Evolutionary conservation across 2,113 vertebrate genomes (phyloP), one percentile per base, ranked within the genome.

Genomic region (Corythornis madagascariensis): DNA sequence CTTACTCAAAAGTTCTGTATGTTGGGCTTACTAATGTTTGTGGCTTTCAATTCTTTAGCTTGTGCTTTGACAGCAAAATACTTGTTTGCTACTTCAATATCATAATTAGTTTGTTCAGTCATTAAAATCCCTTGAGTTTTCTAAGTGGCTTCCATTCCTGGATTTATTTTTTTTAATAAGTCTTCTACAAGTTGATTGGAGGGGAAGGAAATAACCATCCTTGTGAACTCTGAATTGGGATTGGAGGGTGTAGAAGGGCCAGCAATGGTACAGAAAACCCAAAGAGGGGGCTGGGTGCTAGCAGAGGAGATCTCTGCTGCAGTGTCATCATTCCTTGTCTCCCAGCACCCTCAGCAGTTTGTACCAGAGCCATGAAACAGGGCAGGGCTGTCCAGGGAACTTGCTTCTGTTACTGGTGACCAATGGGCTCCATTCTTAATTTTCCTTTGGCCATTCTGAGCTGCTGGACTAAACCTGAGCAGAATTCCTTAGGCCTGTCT

Each of bases 91-190:
- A 89, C 87, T 73, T 77, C 71, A 84, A 38, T 86, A 92, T 81
- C 80, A 25, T 61, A 57, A 45, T 19, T 86, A 95, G 93, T 80
- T 94, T 73, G 72, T 89, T 93, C 63, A 61, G 83, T 92, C 89
- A 93, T 94, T 94, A 95, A 89, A 90, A 88, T 94, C 84, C 89
- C 94, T 83, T 92, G 64, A 91, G 95, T 96, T 96, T 96, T 95
- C 77, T 92, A 96, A 95, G 92, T 86, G 88, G 93, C 29, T 88
- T 95, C 50, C 81, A 92, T 94, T 94, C 92, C 90, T 96, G 70
- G 82, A 76, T 94, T 71, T 12, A 71, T 74, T 28, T 55, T 50
- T 47, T 43, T 59, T 86, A 43, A 4, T 6, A 83, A 78, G n/a
- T 86, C 31, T 80, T 61, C 17, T 42, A 4, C 14, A 8, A 24